A percentile compares a stretch with the other conserved stretches of the same genome.
Evolutionary conservation across 1,140 invertebrate genomes (phyloP).

Genomic region (Streblospio benedicti): DNA sequence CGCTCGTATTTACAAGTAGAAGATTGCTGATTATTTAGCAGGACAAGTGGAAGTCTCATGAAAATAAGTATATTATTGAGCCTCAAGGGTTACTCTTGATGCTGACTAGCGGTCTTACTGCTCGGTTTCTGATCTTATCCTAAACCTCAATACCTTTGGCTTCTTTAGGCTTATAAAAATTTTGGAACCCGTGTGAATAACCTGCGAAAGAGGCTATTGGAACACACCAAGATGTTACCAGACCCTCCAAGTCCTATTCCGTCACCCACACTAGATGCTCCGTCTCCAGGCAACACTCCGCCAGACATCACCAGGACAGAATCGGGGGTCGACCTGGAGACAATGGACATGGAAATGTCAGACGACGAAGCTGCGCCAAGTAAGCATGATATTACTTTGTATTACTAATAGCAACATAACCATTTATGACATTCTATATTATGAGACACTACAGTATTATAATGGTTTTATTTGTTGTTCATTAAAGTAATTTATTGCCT

Average conservation of each 20-base stretch:
- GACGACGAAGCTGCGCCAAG: conserved; percentile 20
- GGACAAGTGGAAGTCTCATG: no score
- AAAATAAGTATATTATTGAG: no score
- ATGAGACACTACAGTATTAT: no score
- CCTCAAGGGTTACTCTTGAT: no score
- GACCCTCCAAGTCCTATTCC: conserved; percentile 34
- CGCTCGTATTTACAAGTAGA: no score
- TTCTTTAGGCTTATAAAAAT: conserved; percentile 87
- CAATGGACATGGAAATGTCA: conserved; percentile 32
- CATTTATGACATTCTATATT: no score
- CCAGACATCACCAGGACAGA: conserved; percentile 17
- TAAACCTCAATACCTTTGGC: no score
- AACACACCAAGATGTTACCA: conserved; percentile 57
- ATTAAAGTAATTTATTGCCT: no score
- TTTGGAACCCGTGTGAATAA: conserved; percentile 77
- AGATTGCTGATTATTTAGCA: no score
- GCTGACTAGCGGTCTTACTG: no score
- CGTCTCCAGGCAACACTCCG: conserved; percentile 54
- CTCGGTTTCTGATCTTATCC: no score
- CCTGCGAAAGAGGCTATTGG: conserved; percentile 73
- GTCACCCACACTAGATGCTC: conserved; percentile 55
- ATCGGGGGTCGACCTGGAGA: conserved; percentile 22
- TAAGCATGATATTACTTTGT: conserved; percentile 23
- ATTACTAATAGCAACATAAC: neutral
- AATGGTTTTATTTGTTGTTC: no score